Conservation (phyloP, 2,113 vertebrate species). For the Gobio gobio region DNA sequence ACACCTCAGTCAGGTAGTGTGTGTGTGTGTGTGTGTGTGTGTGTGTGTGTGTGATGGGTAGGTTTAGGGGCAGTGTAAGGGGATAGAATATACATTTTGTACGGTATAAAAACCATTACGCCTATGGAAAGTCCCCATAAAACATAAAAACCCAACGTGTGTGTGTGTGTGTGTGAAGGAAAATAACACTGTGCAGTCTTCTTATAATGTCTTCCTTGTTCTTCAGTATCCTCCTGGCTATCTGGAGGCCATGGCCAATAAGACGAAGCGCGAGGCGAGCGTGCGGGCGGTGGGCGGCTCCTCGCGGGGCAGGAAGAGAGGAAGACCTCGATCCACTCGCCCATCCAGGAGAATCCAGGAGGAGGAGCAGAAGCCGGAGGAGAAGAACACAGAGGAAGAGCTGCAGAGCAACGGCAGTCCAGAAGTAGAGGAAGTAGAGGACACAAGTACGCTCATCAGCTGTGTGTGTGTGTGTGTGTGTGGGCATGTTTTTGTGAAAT, state of each 20-base stretch:
- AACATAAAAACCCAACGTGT: too few relatives aligned
- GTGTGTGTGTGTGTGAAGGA: neutral
- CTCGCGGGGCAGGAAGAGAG: constrained; percentile 79
- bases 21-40: neutral
- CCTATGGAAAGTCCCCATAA: too few relatives aligned
- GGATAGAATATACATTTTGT: too few relatives aligned
- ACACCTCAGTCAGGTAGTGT: neutral
- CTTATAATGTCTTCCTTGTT: neutral
- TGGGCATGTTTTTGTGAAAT: too few relatives aligned
- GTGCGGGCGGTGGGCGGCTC: constrained; percentile 65
- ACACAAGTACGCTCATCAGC: neutral
- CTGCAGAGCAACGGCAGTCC: constrained; percentile 82
- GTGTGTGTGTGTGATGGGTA: neutral
- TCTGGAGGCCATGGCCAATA: constrained; percentile 93
- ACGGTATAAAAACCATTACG: too few relatives aligned
- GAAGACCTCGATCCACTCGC: constrained; percentile 71
- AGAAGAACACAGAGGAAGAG: constrained; percentile 56
- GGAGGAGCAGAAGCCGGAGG: constrained; percentile 63
- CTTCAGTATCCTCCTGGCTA: constrained; percentile 95
- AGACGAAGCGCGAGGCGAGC: constrained; percentile 85
- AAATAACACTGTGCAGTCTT: too few relatives aligned
- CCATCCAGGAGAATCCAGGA: constrained; percentile 57
- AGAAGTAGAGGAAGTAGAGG: constrained; percentile 74
- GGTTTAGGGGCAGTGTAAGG: too few relatives aligned
- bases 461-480: neutral